These are phyloP conservation scores for Pseudocheirus occidentalis DNA, from an alignment of 2,797 vertebrate species.

Conservation along the genomic window DNA sequence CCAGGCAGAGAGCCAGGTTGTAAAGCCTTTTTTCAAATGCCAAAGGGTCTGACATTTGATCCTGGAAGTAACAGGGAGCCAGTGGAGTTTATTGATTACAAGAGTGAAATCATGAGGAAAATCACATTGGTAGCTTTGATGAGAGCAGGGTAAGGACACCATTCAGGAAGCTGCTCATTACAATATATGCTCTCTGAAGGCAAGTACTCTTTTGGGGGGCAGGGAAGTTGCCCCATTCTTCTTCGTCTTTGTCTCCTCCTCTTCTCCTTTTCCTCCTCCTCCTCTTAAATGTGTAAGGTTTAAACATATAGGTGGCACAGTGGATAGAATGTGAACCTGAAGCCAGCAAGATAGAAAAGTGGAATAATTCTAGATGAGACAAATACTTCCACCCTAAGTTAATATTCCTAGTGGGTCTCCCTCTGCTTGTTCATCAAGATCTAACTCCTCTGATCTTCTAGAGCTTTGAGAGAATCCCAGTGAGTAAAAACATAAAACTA, in stretches of 20 bases:
- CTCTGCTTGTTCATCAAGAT: background rate
- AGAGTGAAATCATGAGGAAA: background rate
- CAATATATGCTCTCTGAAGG: too few relatives aligned
- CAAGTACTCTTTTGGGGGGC: too few relatives aligned
- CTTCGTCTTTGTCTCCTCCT: too few relatives aligned
- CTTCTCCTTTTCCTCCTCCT: too few relatives aligned
- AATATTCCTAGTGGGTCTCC: background rate
- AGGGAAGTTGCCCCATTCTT: too few relatives aligned
- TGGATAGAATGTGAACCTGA: too few relatives aligned
- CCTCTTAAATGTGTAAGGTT: too few relatives aligned
- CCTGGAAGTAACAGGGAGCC: background rate
- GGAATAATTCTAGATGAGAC: background rate
- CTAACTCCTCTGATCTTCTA: background rate
- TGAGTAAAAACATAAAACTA: slow-evolving; percentile 31
- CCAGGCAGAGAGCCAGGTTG: background rate
- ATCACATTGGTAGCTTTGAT: background rate
- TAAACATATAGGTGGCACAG: too few relatives aligned
- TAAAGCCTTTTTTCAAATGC: background rate
- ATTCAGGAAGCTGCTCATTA: background rate
- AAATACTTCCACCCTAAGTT: background rate
- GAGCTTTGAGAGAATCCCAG: slow-evolving; percentile 10
- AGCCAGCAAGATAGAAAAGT: background rate
- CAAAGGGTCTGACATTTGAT: background rate
- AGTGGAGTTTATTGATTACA: background rate
- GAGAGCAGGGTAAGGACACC: background rate